phyloP scores from a whole-genome alignment of 2,113 vertebrate species.

The Varanus komodoensis region DNA sequence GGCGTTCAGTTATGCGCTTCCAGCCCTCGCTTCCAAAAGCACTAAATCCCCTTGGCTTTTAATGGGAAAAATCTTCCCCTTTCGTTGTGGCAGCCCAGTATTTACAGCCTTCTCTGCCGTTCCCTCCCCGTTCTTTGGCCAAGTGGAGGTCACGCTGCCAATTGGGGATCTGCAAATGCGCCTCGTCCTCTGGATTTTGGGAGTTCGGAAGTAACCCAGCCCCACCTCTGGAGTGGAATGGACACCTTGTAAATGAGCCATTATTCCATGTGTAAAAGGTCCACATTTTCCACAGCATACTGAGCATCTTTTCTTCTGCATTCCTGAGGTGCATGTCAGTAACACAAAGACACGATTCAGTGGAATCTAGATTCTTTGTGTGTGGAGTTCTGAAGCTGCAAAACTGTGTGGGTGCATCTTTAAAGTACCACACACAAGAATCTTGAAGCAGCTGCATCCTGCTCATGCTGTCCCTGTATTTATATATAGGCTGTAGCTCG shows the following conservation, averaged over 20 bases:
- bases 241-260: not conserved
- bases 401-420: too few relatives aligned
- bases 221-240: not conserved
- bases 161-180: not conserved
- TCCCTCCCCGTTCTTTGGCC: not conserved
- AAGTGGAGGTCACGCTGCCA: conserved; percentile 5
- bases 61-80: not conserved
- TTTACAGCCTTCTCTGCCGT: not conserved
- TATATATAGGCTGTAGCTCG: too few relatives aligned
- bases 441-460: too few relatives aligned
- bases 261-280: not conserved
- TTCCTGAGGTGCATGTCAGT: too few relatives aligned
- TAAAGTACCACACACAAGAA: too few relatives aligned
- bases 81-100: not conserved
- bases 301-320: too few relatives aligned
- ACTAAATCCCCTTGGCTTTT: not conserved
- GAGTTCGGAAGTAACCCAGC: not conserved
- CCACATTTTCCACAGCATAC: not conserved
- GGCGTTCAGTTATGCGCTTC: not conserved
- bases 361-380: too few relatives aligned
- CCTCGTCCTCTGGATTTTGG: not conserved
- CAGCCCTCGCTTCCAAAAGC: not conserved
- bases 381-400: too few relatives aligned
- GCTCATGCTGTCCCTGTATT: too few relatives aligned
- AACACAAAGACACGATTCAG: too few relatives aligned